phyloP scores from a whole-genome alignment of 2,888 invertebrate species.

The Ennomos erosarius region DNA sequence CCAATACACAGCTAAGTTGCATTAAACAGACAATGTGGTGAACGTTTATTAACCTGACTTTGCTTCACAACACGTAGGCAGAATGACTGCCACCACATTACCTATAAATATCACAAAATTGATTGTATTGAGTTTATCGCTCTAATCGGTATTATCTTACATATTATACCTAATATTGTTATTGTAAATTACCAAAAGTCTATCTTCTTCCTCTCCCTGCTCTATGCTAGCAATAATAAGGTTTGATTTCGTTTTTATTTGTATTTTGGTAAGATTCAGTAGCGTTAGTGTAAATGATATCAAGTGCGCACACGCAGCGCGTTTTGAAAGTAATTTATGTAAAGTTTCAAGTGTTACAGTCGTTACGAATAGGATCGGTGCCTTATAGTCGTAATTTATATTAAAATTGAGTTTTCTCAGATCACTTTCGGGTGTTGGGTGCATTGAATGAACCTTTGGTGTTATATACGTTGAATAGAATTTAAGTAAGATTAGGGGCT shows the following conservation, averaged over 20 bases:
- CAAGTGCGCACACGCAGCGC: slow-evolving; percentile 29
- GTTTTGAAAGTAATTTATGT: slow-evolving; percentile 39
- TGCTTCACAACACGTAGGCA: slow-evolving; percentile 17
- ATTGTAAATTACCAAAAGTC: slow-evolving; percentile 35
- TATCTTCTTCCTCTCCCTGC: slow-evolving; percentile 1
- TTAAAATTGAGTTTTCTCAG: slow-evolving; percentile 33
- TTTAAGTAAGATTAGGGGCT: slow-evolving; percentile 10
- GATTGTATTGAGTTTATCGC: slow-evolving; percentile 55
- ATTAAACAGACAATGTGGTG: too few relatives aligned
- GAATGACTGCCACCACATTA: slow-evolving; percentile 22
- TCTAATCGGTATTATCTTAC: slow-evolving; percentile 59
- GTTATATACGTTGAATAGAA: slow-evolving; percentile 13
- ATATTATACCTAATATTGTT: slow-evolving; percentile 56
- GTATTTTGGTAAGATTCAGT: slow-evolving; percentile 24
- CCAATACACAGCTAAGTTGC: too few relatives aligned
- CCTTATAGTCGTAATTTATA: slow-evolving; percentile 29
- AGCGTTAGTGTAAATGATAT: slow-evolving; percentile 40
- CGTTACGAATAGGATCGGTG: slow-evolving; percentile 34
- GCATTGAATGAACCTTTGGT: slow-evolving; percentile 14
- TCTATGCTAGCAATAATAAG: slow-evolving; percentile 14
- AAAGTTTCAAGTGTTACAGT: slow-evolving; percentile 32
- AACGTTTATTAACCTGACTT: slow-evolving; percentile 20
- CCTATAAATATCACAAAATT: slow-evolving; percentile 45
- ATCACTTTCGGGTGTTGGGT: slow-evolving; percentile 22
- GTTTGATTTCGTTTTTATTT: slow-evolving; percentile 12